Evolutionary conservation across 2,797 vertebrate genomes (phyloP), one percentile per base, ranked within the genome.

Genomic region (Momotus momota): DNA sequence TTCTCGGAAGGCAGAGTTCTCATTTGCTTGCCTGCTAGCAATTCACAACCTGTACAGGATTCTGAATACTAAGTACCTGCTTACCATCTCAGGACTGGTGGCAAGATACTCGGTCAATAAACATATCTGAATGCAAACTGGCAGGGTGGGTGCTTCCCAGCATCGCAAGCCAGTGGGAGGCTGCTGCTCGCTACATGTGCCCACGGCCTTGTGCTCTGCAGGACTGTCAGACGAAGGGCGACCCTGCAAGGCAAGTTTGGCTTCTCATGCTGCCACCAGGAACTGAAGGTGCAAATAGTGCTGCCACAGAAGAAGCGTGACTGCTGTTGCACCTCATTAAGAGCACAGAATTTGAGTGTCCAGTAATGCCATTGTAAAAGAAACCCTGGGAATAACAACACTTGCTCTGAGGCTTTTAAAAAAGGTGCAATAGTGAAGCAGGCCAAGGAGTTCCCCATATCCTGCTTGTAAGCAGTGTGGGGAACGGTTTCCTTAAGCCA

Each of bases 211-310:
- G 14, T 48, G 13, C 48, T 80, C 67, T 73, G 52, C 52, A 55
- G 49, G 66, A 77, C 48, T 12, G 4, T 26, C 48, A 4, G 10
- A 1, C 0, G 0, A 69, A 71, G 40, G 13, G 49, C 2, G 3
- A 52, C 45, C 45, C 80, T 40, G 45, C 62, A 48, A 54, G 31
- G 55, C 58, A 58, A 9, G 7, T 52, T 92, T 82, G 60, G 55
- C 31, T 92, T 70, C 31, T 71, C 14, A 16, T 0, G 1, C 55
- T 62, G 31, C 27, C 51, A 46, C 10, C 3, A 2, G 26, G 25
- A 26, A 29, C 40, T 45, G 55, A 74, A 31, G 15, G 19, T 40
- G 23, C 12, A 72, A 74, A 72, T 3, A 15, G 23, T 40, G 46
- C 66, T 81, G 49, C 25, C 60, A 43, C n/a, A 62, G 25, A 29